phyloP scores from a whole-genome alignment of 2,797 vertebrate genomes.

The Aphelocoma californica region DNA sequence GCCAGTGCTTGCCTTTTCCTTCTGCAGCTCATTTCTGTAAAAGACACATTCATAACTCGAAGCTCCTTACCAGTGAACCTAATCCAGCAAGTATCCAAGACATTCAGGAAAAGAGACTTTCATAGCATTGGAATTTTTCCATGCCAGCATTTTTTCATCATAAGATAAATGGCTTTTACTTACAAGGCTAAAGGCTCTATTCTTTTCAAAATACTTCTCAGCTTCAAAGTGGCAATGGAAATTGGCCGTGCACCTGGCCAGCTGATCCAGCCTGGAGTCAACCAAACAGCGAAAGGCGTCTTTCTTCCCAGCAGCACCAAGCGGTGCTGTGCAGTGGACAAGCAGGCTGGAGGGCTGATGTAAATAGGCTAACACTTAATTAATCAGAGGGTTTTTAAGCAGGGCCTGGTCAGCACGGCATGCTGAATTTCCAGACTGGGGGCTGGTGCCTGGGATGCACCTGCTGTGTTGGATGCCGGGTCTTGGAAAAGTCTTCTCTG shows the following conservation, averaged over 20 bases:
- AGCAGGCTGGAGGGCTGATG: neutral
- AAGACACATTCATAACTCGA: slow-evolving; percentile 56
- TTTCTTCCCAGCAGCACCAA: neutral
- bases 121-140: slow-evolving; percentile 63
- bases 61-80: slow-evolving; percentile 48
- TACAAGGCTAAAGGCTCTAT: slow-evolving; percentile 58
- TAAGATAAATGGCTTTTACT: slow-evolving; percentile 72
- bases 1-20: slow-evolving; percentile 24
- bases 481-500: neutral
- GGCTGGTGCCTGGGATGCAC: neutral
- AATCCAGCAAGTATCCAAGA: slow-evolving; percentile 54
- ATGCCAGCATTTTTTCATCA: slow-evolving; percentile 60
- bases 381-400: neutral
- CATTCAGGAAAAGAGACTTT: slow-evolving; percentile 52
- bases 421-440: neutral
- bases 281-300: slow-evolving; percentile 52
- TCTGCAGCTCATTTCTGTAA: slow-evolving; percentile 51
- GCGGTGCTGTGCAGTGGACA: neutral
- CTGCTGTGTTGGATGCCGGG: accelerated
- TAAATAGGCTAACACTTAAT: neutral
- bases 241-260: slow-evolving; percentile 58
- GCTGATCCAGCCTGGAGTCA: slow-evolving; percentile 57
- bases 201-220: slow-evolving; percentile 68
- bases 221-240: slow-evolving; percentile 67
- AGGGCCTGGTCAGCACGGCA: accelerated